Evolutionary conservation across 2,113 vertebrate species (phyloP).

Genomic region (Emydura subglobosa): DNA sequence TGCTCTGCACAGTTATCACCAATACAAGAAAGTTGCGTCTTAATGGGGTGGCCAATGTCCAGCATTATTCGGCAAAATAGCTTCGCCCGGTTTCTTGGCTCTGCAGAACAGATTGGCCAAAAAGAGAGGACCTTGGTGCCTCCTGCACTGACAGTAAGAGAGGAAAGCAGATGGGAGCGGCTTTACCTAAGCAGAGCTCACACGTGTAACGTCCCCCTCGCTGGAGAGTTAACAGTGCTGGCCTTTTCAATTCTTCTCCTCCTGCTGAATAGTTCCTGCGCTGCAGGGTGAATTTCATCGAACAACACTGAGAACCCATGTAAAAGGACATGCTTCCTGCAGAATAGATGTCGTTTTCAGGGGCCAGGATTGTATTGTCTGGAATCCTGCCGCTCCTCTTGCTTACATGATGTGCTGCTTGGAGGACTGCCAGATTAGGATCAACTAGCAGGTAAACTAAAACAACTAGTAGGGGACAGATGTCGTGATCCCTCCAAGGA

Average conservation of each 20-base stretch:
- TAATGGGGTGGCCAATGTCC: neutral
- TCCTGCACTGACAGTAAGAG: neutral
- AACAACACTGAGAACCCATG: accelerated
- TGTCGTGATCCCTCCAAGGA: neutral
- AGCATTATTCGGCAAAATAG: neutral
- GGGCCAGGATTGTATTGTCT: neutral
- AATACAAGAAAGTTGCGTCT: neutral
- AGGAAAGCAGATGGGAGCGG: neutral
- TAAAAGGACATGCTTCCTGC: accelerated
- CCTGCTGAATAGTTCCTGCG: neutral
- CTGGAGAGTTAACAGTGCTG: conserved; percentile 7
- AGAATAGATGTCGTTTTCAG: neutral
- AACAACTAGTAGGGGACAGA: neutral
- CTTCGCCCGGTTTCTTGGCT: neutral
- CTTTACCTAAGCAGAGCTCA: neutral
- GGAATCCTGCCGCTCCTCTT: neutral
- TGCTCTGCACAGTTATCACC: neutral
- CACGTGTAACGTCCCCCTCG: neutral
- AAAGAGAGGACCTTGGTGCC: neutral
- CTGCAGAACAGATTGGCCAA: neutral
- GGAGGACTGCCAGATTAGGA: neutral
- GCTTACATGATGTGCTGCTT: neutral
- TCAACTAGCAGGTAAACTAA: neutral
- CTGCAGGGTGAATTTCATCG: neutral
- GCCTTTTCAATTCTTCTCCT: neutral